These are phyloP conservation scores for Psephotus haematonotus DNA, from an alignment of 2,113 vertebrate genomes.

Conservation along the genomic window DNA sequence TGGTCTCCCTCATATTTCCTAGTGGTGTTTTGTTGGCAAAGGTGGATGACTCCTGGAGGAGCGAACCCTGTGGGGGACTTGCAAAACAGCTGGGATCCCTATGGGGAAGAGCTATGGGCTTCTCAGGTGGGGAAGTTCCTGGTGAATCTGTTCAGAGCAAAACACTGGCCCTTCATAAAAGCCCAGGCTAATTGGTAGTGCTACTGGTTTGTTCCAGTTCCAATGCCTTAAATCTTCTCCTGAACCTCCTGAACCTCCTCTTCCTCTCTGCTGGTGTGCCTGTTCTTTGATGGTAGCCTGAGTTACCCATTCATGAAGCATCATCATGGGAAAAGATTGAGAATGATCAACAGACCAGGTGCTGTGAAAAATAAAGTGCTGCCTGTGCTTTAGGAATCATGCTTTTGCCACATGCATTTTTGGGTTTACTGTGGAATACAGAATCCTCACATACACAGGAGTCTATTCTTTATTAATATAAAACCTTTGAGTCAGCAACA, in stretches of 20 bases:
- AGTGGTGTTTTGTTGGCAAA: background rate
- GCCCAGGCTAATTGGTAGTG: too few relatives aligned
- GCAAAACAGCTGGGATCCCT: background rate
- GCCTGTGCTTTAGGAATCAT: background rate
- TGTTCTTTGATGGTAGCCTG: background rate
- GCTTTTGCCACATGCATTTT: background rate
- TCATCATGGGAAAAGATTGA: background rate
- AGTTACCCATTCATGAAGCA: background rate
- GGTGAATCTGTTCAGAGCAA: background rate
- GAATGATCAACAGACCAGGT: background rate
- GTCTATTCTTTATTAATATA: background rate
- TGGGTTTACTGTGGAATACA: background rate
- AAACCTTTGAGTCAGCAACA: background rate
- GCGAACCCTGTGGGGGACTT: background rate
- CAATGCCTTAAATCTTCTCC: background rate
- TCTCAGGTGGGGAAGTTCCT: background rate
- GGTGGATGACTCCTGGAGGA: background rate
- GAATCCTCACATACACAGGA: background rate
- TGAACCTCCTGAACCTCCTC: background rate
- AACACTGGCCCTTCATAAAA: background rate
- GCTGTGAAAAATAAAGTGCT: background rate
- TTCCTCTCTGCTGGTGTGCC: background rate
- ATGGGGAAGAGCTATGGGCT: background rate
- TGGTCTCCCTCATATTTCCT: background rate
- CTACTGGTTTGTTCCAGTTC: background rate